Conservation (phyloP, 2,888 invertebrate genomes). For the Mesochorus sp. region DNA sequence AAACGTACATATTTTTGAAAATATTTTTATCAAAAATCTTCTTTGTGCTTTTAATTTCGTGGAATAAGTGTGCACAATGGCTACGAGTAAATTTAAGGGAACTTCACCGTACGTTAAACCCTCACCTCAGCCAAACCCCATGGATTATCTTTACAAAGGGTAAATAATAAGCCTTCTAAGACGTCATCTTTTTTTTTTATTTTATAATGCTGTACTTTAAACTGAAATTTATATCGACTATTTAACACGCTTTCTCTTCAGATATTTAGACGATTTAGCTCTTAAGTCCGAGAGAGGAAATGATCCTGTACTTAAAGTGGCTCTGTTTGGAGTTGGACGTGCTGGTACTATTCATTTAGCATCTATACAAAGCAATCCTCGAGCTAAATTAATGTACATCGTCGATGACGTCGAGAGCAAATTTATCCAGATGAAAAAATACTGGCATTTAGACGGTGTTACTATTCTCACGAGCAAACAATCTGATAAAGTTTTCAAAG, state of each 20-base stretch:
- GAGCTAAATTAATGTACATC: slow-evolving; percentile 84
- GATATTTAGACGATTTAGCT: slow-evolving; percentile 81
- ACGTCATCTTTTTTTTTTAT: not conserved
- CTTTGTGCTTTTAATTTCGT: no score
- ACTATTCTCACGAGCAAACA: slow-evolving; percentile 83
- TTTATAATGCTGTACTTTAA: not conserved
- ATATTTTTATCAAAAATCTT: not conserved
- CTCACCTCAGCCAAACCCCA: slow-evolving; percentile 77
- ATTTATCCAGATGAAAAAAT: slow-evolving; percentile 82
- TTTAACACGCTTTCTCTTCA: slow-evolving; percentile 65
- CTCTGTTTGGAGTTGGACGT: slow-evolving; percentile 85
- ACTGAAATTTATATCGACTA: slow-evolving; percentile 10
- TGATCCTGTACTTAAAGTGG: slow-evolving; percentile 81
- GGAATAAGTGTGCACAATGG: slow-evolving; percentile 80
- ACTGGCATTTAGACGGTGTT: slow-evolving; percentile 83
- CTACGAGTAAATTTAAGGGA: slow-evolving; percentile 83
- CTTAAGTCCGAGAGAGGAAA: slow-evolving; percentile 71
- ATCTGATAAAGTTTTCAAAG: slow-evolving; percentile 83
- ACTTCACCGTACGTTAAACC: slow-evolving; percentile 82
- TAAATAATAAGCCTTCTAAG: slow-evolving; percentile 73
- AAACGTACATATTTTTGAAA: not conserved
- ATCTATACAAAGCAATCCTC: slow-evolving; percentile 82
- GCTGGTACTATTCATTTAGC: slow-evolving; percentile 85
- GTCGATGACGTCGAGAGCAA: slow-evolving; percentile 84
- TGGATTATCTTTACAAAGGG: slow-evolving; percentile 83